Evolutionary conservation across 2,888 invertebrate species (phyloP).

Genomic region (Phyllotreta striolata): DNA sequence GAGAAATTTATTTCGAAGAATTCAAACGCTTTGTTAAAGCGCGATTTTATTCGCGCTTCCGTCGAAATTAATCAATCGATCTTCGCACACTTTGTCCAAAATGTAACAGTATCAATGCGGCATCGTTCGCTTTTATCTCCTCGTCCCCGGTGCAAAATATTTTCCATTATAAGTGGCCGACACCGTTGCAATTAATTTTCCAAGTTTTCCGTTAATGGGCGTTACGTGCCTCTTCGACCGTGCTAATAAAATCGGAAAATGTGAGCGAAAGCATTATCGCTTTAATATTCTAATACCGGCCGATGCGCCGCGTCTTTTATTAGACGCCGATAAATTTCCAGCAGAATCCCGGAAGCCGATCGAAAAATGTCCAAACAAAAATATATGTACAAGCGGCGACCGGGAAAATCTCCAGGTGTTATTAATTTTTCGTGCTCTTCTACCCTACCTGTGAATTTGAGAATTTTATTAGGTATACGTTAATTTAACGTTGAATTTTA

Average conservation of each 20-base stretch:
- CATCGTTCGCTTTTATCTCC: conserved; percentile 23
- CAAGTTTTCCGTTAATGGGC: conserved; percentile 32
- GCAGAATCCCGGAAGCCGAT: too few relatives aligned
- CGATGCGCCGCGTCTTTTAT: conserved; percentile 18
- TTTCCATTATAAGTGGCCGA: conserved; percentile 31
- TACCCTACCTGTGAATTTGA: too few relatives aligned
- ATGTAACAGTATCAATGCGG: conserved; percentile 25
- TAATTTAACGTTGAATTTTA: too few relatives aligned
- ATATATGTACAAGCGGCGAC: too few relatives aligned
- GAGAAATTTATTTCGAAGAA: too few relatives aligned
- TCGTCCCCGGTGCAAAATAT: conserved; percentile 19
- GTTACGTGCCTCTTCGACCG: conserved; percentile 27
- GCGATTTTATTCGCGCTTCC: too few relatives aligned
- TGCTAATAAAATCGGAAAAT: conserved; percentile 32
- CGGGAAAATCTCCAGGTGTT: too few relatives aligned
- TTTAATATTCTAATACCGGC: conserved; percentile 28
- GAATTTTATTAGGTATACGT: too few relatives aligned
- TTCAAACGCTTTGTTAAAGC: too few relatives aligned
- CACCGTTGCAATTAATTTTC: conserved; percentile 29
- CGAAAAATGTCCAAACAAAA: too few relatives aligned
- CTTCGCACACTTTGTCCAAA: conserved; percentile 18
- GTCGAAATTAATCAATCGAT: conserved; percentile 29
- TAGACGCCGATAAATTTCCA: conserved; percentile 11
- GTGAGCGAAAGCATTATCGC: conserved; percentile 26
- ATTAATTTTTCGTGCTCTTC: too few relatives aligned